Base-by-base conservation (phyloP, 2,888 invertebrate species). In the Nudaria mundana region DNA sequence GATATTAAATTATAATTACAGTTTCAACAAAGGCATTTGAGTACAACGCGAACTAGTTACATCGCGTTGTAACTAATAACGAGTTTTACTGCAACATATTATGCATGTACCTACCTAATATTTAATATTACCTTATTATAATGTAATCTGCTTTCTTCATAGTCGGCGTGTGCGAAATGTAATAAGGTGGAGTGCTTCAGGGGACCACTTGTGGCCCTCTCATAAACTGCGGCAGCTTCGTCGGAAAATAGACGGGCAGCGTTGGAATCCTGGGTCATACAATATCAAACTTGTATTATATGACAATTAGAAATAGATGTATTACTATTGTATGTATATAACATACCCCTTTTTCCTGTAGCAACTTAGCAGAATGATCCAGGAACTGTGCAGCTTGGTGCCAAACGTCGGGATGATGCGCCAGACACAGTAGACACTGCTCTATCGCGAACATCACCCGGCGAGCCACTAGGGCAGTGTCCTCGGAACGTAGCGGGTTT, bases 331-430 rank as follows among this genome's bases (percentile, higher is more conserved):
- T n/a, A n/a, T n/a, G n/a, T n/a, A n/a, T n/a, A 5, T 13, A 10
- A 87, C 92, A 89, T 77, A 95, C 95, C 80, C 98, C 98, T 82
- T 98, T 98, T 78, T 99, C 99, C 32, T 95, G 94, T 41, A 99
- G 90, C 56, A 97, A 92, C 77, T 97, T 97, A 22, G 98, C 96
- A 50, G 98, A 97, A 71, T 97, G 94, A 77, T 99, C 98, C 30
- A 99, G 90, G 85, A 97, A 99, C 72, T 97, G 95, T 0, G 99
- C 98, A 0, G 99, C 98, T 83, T 99, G 99, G 77, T 98, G 97
- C 99, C 99, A 99, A 43, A 99, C 96, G 54, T 99, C 99, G 0
- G 99, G 98, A 78, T 99, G 98, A 84, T 98, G 98, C 0, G 98
- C 98, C 22, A 99, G 89, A 68, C 99, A 99, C 29, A 99, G 86